Evolutionary conservation across 2,888 invertebrate species (phyloP).

Genomic region (Synergus gifuensis): DNA sequence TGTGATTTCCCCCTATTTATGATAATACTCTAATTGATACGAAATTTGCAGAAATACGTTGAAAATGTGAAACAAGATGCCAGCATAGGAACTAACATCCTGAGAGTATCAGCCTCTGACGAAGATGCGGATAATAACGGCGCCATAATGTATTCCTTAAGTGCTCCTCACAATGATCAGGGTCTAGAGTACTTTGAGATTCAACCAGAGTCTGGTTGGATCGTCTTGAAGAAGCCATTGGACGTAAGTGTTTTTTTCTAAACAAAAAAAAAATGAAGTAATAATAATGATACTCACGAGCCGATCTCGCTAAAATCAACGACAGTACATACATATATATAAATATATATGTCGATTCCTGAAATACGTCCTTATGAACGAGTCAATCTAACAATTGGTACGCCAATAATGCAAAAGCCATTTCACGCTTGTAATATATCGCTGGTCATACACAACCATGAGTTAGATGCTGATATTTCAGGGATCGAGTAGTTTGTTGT

Average conservation of each 20-base stretch:
- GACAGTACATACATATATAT: conserved; percentile 51
- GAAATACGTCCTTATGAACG: conserved; percentile 56
- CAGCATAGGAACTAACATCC: conserved; percentile 95
- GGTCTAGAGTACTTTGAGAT: conserved; percentile 95
- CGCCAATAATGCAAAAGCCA: conserved; percentile 19
- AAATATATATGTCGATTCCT: conserved; percentile 54
- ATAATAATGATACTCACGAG: conserved; percentile 25
- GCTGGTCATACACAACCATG: conserved; percentile 36
- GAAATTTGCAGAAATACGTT: conserved; percentile 90
- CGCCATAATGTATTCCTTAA: conserved; percentile 94
- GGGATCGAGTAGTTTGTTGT: conserved; percentile 48
- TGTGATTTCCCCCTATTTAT: too few relatives aligned
- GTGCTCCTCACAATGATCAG: conserved; percentile 91
- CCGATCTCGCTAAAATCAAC: conserved; percentile 56
- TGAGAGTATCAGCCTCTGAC: conserved; percentile 96
- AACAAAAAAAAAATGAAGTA: not conserved
- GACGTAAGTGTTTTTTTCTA: conserved; percentile 89
- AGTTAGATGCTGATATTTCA: conserved; percentile 46
- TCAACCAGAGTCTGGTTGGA: conserved; percentile 98
- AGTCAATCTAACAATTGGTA: conserved; percentile 39
- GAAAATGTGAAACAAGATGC: conserved; percentile 98
- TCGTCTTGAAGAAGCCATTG: conserved; percentile 95
- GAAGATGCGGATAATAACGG: conserved; percentile 99
- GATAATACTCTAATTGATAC: conserved; percentile 1
- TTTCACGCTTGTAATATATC: conserved; percentile 31